Evolutionary conservation across 2,888 invertebrate genomes (phyloP).

Genomic region (Volucella inanis): DNA sequence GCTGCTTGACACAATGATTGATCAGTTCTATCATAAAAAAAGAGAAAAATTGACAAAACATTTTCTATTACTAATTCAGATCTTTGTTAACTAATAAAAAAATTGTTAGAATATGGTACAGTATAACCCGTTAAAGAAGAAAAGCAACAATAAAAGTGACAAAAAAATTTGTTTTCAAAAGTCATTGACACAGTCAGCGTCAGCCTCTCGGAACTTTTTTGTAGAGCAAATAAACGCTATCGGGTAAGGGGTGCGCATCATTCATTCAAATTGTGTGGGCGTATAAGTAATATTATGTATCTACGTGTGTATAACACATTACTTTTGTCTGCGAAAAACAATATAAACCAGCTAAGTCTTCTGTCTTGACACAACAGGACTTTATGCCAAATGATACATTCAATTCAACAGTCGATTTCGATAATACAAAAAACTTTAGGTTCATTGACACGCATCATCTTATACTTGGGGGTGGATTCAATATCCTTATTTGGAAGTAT

Average conservation of each 20-base stretch:
- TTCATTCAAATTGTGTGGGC: conserved; percentile 49
- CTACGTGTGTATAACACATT: too few relatives aligned
- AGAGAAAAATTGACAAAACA: not conserved
- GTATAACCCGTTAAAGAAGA: conserved; percentile 16
- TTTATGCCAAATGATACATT: conserved; percentile 10
- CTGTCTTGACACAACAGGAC: conserved; percentile 36
- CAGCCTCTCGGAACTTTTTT: conserved; percentile 18
- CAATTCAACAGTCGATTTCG: not conserved
- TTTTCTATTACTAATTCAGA: not conserved
- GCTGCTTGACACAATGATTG: conserved; percentile 42
- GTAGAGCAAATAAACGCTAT: conserved; percentile 39
- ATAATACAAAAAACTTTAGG: too few relatives aligned
- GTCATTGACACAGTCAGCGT: conserved; percentile 66
- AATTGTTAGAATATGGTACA: too few relatives aligned
- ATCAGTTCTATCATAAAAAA: conserved; percentile 29
- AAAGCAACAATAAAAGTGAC: conserved; percentile 14
- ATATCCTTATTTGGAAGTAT: too few relatives aligned
- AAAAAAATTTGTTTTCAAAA: conserved; percentile 47
- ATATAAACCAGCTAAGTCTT: conserved; percentile 50
- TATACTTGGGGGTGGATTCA: too few relatives aligned
- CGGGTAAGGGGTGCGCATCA: conserved; percentile 55
- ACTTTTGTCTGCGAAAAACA: conserved; percentile 49
- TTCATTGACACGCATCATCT: too few relatives aligned
- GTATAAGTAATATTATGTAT: conserved; percentile 47
- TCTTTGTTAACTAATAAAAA: too few relatives aligned